Conservation (phyloP, 2,113 vertebrate species). For the Calidris pugnax region DNA sequence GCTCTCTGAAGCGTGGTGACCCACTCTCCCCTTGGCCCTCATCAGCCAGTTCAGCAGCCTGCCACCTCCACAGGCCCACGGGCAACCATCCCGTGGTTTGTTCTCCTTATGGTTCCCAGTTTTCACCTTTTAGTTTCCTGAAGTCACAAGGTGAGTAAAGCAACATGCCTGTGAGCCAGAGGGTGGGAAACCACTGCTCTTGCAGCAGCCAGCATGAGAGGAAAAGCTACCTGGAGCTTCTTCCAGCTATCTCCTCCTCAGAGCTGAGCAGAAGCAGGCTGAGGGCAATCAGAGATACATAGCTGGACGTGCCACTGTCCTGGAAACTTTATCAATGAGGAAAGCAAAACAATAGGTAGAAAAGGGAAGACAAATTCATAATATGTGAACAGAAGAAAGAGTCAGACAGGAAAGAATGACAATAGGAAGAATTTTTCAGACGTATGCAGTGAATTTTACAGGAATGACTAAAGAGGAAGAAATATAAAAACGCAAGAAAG, state of each 20-base stretch:
- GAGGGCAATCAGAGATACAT: neutral
- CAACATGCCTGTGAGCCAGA: neutral
- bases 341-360: neutral
- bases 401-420: neutral
- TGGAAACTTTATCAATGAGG: neutral
- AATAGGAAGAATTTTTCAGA: neutral
- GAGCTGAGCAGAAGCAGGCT: neutral
- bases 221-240: neutral
- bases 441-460: neutral
- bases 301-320: neutral
- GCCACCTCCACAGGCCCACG: neutral
- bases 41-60: neutral
- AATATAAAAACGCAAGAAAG: neutral
- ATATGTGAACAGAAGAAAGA: neutral
- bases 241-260: neutral
- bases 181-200: neutral
- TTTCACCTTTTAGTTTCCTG: neutral
- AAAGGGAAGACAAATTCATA: neutral
- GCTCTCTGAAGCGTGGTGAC: accelerated
- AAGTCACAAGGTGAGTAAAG: neutral
- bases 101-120: neutral
- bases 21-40: neutral
- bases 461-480: neutral
- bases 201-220: neutral
- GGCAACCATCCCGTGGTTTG: neutral